phyloP scores from a whole-genome alignment of 37 sponge, comb jelly and placozoan genomes.

The Geodia barretti region DNA sequence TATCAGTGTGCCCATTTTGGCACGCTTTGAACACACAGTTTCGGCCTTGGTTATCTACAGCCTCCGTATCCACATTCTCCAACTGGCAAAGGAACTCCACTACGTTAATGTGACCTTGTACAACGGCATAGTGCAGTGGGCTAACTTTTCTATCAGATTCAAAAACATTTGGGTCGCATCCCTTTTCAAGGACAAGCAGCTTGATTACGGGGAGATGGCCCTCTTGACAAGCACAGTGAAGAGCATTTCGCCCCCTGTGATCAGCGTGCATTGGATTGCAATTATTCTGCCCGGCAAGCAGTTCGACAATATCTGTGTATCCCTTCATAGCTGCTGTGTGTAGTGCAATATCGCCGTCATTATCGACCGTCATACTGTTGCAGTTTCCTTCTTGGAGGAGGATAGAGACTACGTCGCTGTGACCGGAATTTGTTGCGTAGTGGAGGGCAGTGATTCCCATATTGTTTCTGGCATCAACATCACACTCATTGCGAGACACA shows the following conservation, averaged over 20 bases:
- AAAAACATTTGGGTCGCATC: background rate
- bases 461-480: slow-evolving; percentile 15
- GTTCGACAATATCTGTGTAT: slow-evolving; percentile 10
- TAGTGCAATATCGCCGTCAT: background rate
- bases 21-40: slow-evolving; percentile 29
- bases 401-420: background rate
- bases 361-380: slow-evolving; percentile 3
- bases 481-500: slow-evolving; percentile 35
- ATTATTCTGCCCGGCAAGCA: slow-evolving; percentile 16
- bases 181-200: slow-evolving; percentile 6
- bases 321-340: slow-evolving; percentile 5
- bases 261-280: slow-evolving; percentile 8
- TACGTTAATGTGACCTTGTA: slow-evolving; percentile 60
- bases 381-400: slow-evolving; percentile 15
- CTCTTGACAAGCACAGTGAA: slow-evolving; percentile 30
- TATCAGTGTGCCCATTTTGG: slow-evolving; percentile 33
- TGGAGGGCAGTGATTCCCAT: slow-evolving; percentile 10
- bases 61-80: background rate
- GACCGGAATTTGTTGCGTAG: slow-evolving; percentile 9
- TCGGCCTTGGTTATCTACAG: slow-evolving; percentile 23
- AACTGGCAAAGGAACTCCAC: slow-evolving; percentile 29
- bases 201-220: slow-evolving; percentile 15
- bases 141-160: slow-evolving; percentile 25
- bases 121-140: slow-evolving; percentile 69
- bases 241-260: slow-evolving; percentile 28